These are phyloP conservation scores for Varanus salvator DNA, from an alignment of 2,113 vertebrate genomes.

Conservation along the genomic window DNA sequence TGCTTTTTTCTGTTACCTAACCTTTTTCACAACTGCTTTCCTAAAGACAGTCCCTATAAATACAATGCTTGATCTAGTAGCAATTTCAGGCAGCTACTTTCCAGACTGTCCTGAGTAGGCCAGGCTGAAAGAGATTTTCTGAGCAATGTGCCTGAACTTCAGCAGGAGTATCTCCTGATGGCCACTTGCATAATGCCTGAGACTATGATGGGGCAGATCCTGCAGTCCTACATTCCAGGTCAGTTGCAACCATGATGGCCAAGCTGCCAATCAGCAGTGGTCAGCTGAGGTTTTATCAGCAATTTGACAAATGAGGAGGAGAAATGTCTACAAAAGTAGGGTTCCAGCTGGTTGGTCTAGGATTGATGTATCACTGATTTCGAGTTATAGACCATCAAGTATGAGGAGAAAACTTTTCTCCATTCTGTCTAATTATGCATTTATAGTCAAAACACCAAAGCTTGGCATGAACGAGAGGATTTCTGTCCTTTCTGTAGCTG, in stretches of 20 bases:
- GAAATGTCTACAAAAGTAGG: neutral
- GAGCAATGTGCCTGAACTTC: neutral
- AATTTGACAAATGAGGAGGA: neutral
- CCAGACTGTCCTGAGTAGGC: neutral
- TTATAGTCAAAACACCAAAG: neutral
- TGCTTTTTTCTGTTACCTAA: neutral
- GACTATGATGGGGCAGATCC: neutral
- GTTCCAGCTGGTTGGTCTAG: neutral
- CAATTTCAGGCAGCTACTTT: neutral
- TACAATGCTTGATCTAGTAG: neutral
- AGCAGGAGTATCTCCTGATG: constrained; percentile 4
- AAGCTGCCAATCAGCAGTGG: neutral
- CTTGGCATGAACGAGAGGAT: neutral
- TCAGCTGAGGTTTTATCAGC: neutral
- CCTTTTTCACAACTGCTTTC: neutral
- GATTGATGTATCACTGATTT: neutral
- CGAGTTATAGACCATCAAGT: neutral
- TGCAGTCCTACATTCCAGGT: neutral
- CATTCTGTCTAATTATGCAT: neutral
- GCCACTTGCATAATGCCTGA: neutral
- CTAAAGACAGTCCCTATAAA: neutral
- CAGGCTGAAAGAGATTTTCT: neutral
- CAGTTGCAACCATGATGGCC: neutral
- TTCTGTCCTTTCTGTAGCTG: neutral
- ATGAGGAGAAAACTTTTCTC: neutral